Evolutionary conservation across 2,797 vertebrate species (phyloP).

Genomic region (Peromyscus melanophrys): DNA sequence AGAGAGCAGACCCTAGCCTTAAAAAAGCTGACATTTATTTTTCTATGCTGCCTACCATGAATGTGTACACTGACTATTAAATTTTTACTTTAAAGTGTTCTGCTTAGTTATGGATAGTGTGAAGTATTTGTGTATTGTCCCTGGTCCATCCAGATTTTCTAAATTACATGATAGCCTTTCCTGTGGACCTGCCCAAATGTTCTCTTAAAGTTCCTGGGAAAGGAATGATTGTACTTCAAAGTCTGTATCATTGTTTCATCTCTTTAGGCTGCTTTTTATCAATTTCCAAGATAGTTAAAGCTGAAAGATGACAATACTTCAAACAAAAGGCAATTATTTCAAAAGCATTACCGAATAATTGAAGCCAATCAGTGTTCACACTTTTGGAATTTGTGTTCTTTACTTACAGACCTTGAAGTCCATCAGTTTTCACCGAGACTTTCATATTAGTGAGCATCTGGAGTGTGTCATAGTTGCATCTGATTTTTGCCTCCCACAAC

Average conservation of each 20-base stretch:
- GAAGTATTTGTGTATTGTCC: neutral
- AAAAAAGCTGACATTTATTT: neutral
- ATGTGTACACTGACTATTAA: neutral
- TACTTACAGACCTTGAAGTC: constrained; percentile 73
- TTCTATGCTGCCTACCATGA: neutral
- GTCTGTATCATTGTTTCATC: constrained; percentile 56
- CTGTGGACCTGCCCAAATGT: neutral
- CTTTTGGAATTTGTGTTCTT: constrained; percentile 56
- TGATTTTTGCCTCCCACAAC: constrained; percentile 78
- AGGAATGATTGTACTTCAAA: constrained; percentile 72
- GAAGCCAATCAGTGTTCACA: constrained; percentile 68
- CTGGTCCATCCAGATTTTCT: neutral
- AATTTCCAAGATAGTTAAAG: constrained; percentile 77
- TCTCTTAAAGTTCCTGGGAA: constrained; percentile 37
- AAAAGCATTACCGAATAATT: constrained; percentile 74
- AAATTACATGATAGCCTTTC: neutral
- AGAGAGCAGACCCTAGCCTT: neutral
- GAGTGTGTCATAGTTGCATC: constrained; percentile 71
- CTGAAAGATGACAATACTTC: constrained; percentile 74
- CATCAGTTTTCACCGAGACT: constrained; percentile 57
- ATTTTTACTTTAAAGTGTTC: neutral
- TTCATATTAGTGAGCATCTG: constrained; percentile 78
- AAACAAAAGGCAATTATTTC: constrained; percentile 79
- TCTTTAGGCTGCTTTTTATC: constrained; percentile 79
- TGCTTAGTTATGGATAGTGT: neutral